Evolutionary conservation across 2,113 vertebrate genomes (phyloP).

Genomic region (Pan troglodytes): NHGRI_mPanTro3-v2.1_pri NC_086015.1:116847501-116848000

Average conservation of each 20-base stretch:
- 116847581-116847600: not conserved
- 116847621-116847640: not conserved
- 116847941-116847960: too few relatives aligned
- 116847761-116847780: not conserved
- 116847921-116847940: too few relatives aligned
- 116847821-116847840: not conserved
- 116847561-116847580: not conserved
- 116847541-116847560: not conserved
- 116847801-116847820: not conserved
- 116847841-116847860: not conserved
- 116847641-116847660: not conserved
- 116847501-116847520: not conserved
- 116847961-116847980: too few relatives aligned
- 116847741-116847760: not conserved
- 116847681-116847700: not conserved
- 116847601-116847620: not conserved
- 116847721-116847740: not conserved
- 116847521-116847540: not conserved
- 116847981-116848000: too few relatives aligned
- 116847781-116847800: not conserved
- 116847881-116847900: not conserved
- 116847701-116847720: not conserved
- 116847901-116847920: not conserved
- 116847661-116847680: not conserved
- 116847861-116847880: not conserved